Evolutionary conservation across 2,113 vertebrate genomes (phyloP).

Genomic region (Jaculus jaculus): DNA sequence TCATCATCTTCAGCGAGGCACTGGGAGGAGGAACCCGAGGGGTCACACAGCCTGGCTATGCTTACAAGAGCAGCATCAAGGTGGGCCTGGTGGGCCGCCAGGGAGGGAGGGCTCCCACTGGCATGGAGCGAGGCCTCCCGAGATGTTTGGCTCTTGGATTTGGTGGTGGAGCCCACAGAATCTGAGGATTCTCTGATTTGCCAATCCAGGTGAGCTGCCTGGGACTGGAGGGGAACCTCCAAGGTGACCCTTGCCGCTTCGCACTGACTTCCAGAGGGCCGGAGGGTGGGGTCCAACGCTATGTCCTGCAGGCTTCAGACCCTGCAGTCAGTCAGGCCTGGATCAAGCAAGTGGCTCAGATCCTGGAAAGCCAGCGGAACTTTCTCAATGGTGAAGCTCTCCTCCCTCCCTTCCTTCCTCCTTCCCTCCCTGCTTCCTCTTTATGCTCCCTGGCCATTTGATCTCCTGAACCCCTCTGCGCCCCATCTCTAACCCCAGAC

Average conservation of each 20-base stretch:
- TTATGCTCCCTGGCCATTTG: not conserved
- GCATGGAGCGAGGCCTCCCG: not conserved
- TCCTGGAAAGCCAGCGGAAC: constrained; percentile 92
- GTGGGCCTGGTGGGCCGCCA: constrained; percentile 80
- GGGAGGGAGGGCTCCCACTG: not conserved
- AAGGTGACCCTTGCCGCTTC: constrained; percentile 87
- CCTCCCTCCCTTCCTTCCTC: not conserved
- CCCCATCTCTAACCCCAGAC: not conserved
- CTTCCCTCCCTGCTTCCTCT: not conserved
- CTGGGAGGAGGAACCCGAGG: constrained; percentile 91
- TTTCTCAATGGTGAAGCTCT: constrained; percentile 91
- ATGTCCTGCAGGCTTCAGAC: constrained; percentile 86
- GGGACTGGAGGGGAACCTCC: constrained; percentile 88
- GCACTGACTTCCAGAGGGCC: constrained; percentile 90
- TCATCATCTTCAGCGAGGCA: constrained; percentile 94
- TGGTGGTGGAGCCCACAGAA: not conserved
- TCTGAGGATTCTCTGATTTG: constrained; percentile 10
- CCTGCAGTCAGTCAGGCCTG: constrained; percentile 87
- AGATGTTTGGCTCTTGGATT: not conserved
- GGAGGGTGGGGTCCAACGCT: constrained; percentile 86
- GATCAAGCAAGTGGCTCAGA: constrained; percentile 89
- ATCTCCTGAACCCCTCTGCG: not conserved
- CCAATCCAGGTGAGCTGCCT: constrained; percentile 91
- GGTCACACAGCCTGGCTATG: constrained; percentile 90
- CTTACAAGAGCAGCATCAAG: constrained; percentile 95